Conservation (phyloP, 2,113 vertebrate genomes). For the Pogonocichla stellata region DNA sequence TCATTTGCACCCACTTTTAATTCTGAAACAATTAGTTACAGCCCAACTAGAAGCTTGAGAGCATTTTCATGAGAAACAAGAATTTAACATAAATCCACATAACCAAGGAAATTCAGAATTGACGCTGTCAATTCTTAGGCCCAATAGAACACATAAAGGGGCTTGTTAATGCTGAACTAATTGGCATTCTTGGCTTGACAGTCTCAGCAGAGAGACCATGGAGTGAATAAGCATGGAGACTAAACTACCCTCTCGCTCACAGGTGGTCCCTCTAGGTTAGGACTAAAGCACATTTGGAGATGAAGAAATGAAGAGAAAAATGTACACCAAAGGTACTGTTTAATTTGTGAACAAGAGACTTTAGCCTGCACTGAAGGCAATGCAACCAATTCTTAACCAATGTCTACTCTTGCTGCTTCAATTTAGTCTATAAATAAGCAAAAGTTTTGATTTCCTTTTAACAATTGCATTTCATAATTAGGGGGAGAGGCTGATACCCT, state of each 20-base stretch:
- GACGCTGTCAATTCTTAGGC: slow-evolving; percentile 64
- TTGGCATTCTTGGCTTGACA: slow-evolving; percentile 68
- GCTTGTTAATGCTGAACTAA: slow-evolving; percentile 71
- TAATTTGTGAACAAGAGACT: neutral
- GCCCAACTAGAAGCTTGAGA: slow-evolving; percentile 29
- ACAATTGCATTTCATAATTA: neutral
- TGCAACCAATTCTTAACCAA: neutral
- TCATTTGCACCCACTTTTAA: slow-evolving; percentile 3
- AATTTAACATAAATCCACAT: slow-evolving; percentile 67
- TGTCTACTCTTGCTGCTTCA: neutral
- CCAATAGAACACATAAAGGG: slow-evolving; percentile 68
- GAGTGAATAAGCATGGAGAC: slow-evolving; percentile 67
- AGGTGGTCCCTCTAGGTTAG: slow-evolving; percentile 66
- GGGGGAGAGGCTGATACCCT: neutral
- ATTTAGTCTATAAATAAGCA: neutral
- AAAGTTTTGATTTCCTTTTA: neutral
- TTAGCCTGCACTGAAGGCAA: neutral
- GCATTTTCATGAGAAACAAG: slow-evolving; percentile 60
- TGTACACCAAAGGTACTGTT: neutral
- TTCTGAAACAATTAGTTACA: slow-evolving; percentile 56
- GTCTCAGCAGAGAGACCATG: slow-evolving; percentile 66
- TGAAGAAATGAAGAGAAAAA: slow-evolving; percentile 41
- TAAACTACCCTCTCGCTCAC: slow-evolving; percentile 55
- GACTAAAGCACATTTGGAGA: slow-evolving; percentile 56
- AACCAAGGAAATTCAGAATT: slow-evolving; percentile 63